Evolutionary conservation across 2,797 vertebrate species (phyloP).

Genomic region (Acanthurus leucopareius): DNA sequence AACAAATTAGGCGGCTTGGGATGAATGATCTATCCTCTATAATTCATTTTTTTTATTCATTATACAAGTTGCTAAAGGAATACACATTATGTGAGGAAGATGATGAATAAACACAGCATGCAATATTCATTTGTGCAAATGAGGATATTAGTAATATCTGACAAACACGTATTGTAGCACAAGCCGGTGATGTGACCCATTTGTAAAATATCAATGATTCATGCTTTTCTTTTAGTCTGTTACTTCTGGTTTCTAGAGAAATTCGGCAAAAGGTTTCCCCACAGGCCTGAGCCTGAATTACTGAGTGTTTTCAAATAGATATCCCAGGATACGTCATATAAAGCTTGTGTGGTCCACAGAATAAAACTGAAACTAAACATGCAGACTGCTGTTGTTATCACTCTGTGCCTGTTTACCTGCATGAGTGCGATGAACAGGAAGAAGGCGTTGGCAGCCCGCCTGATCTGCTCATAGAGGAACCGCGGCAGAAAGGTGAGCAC

Average conservation of each 20-base stretch:
- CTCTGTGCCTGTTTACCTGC: conserved; percentile 88
- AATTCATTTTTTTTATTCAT: background rate
- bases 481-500: conserved; percentile 98
- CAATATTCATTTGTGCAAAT: background rate
- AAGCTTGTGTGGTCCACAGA: conserved; percentile 21
- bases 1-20: background rate
- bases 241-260: background rate
- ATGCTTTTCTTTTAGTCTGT: background rate
- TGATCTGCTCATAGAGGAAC: conserved; percentile 99
- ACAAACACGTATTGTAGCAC: background rate
- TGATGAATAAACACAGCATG: background rate
- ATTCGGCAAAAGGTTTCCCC: background rate
- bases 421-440: conserved; percentile 99
- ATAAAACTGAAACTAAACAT: conserved; percentile 41
- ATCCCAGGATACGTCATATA: conserved; percentile 18
- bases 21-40: background rate
- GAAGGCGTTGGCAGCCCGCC: conserved; percentile 98
- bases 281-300: no score
- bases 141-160: background rate
- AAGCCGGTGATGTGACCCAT: background rate
- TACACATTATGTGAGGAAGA: background rate
- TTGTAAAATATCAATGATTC: background rate
- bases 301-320: conserved; percentile 3
- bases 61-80: background rate
- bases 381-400: background rate